Percentiles rank a stretch among this genome's conserved stretches.
Evolutionary conservation across 2,797 vertebrate species (phyloP).

Genomic region (Spheniscus humboldti): DNA sequence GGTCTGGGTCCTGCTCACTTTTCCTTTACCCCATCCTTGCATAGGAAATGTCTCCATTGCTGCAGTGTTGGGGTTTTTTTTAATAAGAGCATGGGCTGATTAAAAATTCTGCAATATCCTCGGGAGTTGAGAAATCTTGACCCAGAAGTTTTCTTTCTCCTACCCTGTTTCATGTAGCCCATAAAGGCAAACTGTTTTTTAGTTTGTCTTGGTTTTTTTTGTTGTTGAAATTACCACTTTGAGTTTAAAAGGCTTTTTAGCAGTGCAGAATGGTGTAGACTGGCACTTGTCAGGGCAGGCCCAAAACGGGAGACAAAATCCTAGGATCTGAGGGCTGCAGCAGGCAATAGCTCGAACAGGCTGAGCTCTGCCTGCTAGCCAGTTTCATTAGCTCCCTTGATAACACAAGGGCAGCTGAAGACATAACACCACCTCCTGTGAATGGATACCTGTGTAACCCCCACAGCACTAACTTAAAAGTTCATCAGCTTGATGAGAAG

Average conservation of each 20-base stretch:
- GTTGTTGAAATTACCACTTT: neutral
- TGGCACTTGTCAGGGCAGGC: neutral
- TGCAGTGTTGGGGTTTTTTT: neutral
- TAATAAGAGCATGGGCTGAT: neutral
- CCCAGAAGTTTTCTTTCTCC: neutral
- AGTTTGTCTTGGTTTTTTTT: neutral
- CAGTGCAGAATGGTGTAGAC: neutral
- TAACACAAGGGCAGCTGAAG: neutral
- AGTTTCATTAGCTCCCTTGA: neutral
- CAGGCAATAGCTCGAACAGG: neutral
- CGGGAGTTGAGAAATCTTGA: neutral
- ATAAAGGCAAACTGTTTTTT: neutral
- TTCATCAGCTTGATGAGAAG: neutral
- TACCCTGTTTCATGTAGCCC: neutral
- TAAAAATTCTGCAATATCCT: neutral
- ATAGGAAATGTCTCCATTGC: neutral
- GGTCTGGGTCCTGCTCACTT: neutral
- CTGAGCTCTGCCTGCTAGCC: neutral
- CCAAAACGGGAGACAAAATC: neutral
- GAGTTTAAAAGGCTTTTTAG: neutral
- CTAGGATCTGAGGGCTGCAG: neutral
- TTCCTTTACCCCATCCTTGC: neutral
- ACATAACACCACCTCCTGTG: neutral
- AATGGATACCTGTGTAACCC: neutral
- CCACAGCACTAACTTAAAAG: neutral